phyloP scores from a whole-genome alignment of 1,140 invertebrate species.

The Eriosoma lanigerum region DNA sequence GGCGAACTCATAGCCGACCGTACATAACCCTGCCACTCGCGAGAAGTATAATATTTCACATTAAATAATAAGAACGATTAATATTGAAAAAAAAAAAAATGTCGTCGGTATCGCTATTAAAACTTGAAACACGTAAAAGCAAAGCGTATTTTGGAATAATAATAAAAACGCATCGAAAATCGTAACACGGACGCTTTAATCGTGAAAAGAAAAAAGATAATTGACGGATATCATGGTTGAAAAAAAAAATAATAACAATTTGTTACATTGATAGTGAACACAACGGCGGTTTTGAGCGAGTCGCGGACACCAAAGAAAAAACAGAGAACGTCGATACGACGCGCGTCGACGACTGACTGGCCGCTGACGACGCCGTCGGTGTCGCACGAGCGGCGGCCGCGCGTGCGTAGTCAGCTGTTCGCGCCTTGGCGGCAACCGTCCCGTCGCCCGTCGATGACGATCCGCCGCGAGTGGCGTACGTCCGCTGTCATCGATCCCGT shows the following conservation, averaged over 20 bases:
- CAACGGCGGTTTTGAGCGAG: too few species aligned
- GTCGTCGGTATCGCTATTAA: background rate
- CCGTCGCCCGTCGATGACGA: background rate
- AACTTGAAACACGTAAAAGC: too few species aligned
- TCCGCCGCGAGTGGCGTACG: background rate
- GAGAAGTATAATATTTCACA: background rate
- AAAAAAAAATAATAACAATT: background rate
- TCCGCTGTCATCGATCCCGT: background rate
- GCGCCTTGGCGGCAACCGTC: background rate
- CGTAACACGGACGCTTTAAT: too few species aligned
- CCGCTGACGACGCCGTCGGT: background rate
- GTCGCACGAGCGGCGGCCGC: constrained; percentile 19
- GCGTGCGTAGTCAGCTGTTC: constrained; percentile 51
- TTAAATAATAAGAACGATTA: too few species aligned
- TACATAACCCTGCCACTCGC: background rate
- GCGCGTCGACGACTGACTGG: constrained; percentile 16
- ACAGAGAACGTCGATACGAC: constrained; percentile 2
- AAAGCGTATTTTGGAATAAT: too few species aligned
- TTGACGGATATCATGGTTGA: background rate
- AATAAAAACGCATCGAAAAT: too few species aligned
- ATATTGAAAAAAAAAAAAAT: background rate
- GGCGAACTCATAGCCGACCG: constrained; percentile 41
- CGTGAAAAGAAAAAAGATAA: too few species aligned
- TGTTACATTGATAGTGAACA: background rate
- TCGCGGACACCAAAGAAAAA: background rate